Evolutionary conservation across 2,888 invertebrate species (phyloP).

Genomic region (Aplocera efformata): DNA sequence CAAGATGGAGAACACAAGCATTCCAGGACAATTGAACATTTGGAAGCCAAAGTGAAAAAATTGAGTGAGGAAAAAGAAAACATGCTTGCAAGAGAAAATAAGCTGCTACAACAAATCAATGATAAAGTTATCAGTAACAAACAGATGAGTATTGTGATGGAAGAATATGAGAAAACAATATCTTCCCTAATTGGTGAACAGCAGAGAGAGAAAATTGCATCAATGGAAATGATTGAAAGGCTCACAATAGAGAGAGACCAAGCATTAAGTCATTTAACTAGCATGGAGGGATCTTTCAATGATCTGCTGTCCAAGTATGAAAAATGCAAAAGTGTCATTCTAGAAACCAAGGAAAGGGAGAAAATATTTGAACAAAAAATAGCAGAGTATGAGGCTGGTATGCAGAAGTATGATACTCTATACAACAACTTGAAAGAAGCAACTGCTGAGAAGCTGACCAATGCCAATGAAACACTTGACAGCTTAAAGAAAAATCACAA

Average conservation of each 20-base stretch:
- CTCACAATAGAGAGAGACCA: conserved; percentile 79
- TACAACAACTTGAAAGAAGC: conserved; percentile 91
- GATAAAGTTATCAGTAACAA: conserved; percentile 63
- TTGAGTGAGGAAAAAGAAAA: conserved; percentile 55
- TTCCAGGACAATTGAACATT: conserved; percentile 49
- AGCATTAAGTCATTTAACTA: conserved; percentile 79
- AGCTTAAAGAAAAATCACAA: conserved; percentile 85
- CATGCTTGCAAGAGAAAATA: conserved; percentile 50
- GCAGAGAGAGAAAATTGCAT: conserved; percentile 81
- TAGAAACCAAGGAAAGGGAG: conserved; percentile 81
- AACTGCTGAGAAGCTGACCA: conserved; percentile 89
- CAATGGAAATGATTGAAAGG: conserved; percentile 68
- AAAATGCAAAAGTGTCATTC: conserved; percentile 80
- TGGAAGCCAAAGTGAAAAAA: conserved; percentile 57
- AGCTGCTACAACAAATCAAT: conserved; percentile 56
- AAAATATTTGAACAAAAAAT: conserved; percentile 84
- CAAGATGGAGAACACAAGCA: conserved; percentile 57
- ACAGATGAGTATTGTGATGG: conserved; percentile 85
- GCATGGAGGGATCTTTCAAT: conserved; percentile 82
- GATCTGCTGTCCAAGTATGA: conserved; percentile 83
- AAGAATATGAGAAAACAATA: conserved; percentile 90
- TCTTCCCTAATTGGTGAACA: conserved; percentile 86
- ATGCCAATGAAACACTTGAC: conserved; percentile 89
- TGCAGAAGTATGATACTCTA: conserved; percentile 87
- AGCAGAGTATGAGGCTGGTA: conserved; percentile 83